These are phyloP conservation scores for Euborellia annulipes DNA, from an alignment of 1,140 invertebrate species.

Conservation along the genomic window DNA sequence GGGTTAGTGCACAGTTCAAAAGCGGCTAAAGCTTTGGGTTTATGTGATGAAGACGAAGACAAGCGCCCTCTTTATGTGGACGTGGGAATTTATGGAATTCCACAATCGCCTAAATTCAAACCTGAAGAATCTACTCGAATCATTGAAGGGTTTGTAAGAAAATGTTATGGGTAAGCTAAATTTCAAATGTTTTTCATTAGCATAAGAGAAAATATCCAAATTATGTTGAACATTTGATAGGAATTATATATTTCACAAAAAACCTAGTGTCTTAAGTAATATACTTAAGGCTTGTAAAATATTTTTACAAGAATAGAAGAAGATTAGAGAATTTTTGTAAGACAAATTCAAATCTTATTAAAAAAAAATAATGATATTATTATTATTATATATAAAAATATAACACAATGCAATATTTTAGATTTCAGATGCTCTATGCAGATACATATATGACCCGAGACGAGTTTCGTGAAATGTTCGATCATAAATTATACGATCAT, in stretches of 20 bases:
- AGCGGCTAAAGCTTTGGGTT: constrained; percentile 10
- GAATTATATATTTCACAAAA: no score
- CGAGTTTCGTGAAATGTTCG: constrained; percentile 73
- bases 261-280: no score
- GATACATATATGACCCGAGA: constrained; percentile 59
- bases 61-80: constrained; percentile 47
- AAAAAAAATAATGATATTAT: no score
- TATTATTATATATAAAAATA: background rate
- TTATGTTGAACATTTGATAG: no score
- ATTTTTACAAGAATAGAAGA: no score
- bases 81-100: constrained; percentile 65
- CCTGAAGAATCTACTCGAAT: constrained; percentile 45
- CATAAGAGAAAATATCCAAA: no score
- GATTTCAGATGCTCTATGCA: constrained; percentile 75
- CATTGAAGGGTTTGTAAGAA: constrained; percentile 52
- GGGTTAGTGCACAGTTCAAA: constrained; percentile 43
- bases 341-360: no score
- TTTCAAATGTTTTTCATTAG: no score
- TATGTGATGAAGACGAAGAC: constrained; percentile 27
- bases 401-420: constrained; percentile 15
- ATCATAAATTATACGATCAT: constrained; percentile 59
- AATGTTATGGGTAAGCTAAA: constrained; percentile 43
- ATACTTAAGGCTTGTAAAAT: no score
- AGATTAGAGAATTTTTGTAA: no score
- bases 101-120: constrained; percentile 41